Conservation (phyloP, 2,113 vertebrate species). For the Glareola pratincola region DNA sequence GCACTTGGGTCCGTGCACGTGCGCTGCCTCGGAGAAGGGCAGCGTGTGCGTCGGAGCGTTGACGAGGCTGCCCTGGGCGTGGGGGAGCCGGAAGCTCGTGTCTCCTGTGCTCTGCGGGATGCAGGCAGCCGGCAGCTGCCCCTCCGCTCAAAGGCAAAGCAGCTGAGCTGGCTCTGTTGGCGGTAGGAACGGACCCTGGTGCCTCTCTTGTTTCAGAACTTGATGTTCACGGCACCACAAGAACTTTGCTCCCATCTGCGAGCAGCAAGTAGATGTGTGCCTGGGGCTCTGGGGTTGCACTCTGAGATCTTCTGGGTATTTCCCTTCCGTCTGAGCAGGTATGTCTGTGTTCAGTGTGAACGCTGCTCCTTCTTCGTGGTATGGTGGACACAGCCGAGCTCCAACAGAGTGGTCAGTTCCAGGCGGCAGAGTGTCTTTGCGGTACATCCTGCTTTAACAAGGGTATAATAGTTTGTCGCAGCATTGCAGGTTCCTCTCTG, state of each 20-base stretch:
- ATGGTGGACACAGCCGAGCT: neutral
- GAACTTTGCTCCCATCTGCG: neutral
- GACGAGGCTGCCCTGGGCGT: neutral
- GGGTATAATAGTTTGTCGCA: neutral
- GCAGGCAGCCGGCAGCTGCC: neutral
- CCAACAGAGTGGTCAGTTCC: neutral
- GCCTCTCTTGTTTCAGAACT: neutral
- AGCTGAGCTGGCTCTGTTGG: neutral
- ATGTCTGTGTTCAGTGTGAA: neutral
- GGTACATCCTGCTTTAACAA: neutral
- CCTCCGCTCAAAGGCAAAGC: neutral
- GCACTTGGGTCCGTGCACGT: neutral
- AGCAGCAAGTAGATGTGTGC: neutral
- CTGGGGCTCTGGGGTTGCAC: neutral
- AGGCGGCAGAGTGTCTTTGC: neutral
- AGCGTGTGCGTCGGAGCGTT: rapidly evolving
- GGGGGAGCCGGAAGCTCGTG: neutral
- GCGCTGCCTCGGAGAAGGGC: rapidly evolving
- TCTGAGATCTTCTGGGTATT: neutral
- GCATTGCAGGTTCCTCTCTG: neutral
- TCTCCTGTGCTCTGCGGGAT: neutral
- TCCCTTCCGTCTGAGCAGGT: neutral
- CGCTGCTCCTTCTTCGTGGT: neutral
- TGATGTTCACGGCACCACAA: neutral
- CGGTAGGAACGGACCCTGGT: neutral